A percentile compares a stretch with the other conserved stretches of the same genome.
Conservation (phyloP, 2,888 invertebrate genomes). For the Formica aserva region DNA sequence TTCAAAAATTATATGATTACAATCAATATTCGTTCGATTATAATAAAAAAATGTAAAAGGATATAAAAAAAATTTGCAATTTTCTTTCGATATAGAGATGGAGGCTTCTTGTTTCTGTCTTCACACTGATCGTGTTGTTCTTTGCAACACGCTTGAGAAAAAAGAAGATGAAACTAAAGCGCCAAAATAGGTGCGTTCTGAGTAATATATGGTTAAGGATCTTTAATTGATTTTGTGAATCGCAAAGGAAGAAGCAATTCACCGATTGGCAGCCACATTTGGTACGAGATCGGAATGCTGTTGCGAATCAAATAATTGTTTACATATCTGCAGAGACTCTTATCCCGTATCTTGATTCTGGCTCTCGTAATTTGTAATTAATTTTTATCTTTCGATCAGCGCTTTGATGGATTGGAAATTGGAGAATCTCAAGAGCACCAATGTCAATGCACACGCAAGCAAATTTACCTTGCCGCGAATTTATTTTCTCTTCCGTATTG, state of each 20-base stretch:
- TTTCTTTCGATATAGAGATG: not conserved
- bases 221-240: conserved; percentile 79
- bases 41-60: not conserved
- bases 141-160: not conserved
- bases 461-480: not conserved
- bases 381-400: not conserved
- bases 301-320: conserved; percentile 74
- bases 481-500: not conserved
- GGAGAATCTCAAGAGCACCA: not conserved
- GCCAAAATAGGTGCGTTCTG: conserved; percentile 67
- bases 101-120: not conserved
- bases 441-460: not conserved
- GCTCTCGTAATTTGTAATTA: not conserved
- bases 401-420: not conserved
- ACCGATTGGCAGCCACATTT: conserved; percentile 67
- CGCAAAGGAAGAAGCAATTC: conserved; percentile 63
- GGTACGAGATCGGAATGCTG: conserved; percentile 76
- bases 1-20: not conserved
- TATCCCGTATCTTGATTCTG: not conserved
- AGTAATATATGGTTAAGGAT: conserved; percentile 72
- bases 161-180: not conserved
- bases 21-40: not conserved
- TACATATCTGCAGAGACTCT: conserved; percentile 1
- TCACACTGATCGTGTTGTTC: not conserved
- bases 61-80: not conserved